Base-by-base conservation (phyloP, 2,888 invertebrate species). In the Drosophila rellima region DNA sequence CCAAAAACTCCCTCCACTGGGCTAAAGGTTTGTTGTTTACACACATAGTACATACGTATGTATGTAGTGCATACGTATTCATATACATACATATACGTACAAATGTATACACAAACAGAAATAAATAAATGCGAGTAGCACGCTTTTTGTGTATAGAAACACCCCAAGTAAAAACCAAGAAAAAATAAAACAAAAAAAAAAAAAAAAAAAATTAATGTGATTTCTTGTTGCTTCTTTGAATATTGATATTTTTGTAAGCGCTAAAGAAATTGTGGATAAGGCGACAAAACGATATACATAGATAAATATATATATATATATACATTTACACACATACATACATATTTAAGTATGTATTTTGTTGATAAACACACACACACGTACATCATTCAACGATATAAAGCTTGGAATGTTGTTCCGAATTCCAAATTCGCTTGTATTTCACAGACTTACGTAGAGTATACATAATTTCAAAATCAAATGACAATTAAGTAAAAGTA, bases 191-290 rank as follows among this genome's bases (percentile, higher is more conserved):
- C 33, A 17, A 8, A 31, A 29, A 35, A 52, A 52, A 26, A 17
- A 11, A 45, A 60, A 60, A 71, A 72, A 62, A 69, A 64, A 66
- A 70, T 76, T 74, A 50, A 86, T 82, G 84, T 89, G 87, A 87
- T 89, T 89, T 87, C 87, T 83, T 87, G 87, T 87, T 88, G 89
- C 89, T 86, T 88, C 86, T 82, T 82, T 85, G 74, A 85, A 85
- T 82, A 82, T 82, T 65, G 70, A 88, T 82, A 82, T 82, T 88
- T 82, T 82, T 82, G 79, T 88, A 85, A 74, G 86, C 65, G 82
- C 70, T 70, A 74, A 65, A 62, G 52, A 69, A 73, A 70, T 61
- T 48, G 67, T 45, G 47, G 45, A 63, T 31, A 63, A 62, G 44
- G 45, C 35, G 33, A 55, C 56, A 51, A 18, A 48, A 31, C 29